A percentile compares a stretch with the other conserved stretches of the same genome.
Evolutionary conservation across 2,888 invertebrate species (phyloP).

Genomic region (Itoplectis maculator): DNA sequence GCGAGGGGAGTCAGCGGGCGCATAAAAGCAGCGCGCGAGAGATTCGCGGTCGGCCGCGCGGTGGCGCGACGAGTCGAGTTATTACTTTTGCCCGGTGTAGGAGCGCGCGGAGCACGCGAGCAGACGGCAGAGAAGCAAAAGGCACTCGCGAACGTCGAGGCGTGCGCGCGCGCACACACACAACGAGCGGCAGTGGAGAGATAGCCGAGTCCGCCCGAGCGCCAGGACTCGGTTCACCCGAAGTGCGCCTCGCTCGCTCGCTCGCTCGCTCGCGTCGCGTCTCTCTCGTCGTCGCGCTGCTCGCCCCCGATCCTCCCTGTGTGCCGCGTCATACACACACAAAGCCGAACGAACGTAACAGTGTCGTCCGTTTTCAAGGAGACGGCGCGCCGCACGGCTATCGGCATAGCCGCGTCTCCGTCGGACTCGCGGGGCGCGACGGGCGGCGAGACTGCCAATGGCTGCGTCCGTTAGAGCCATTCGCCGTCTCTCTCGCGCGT

Average conservation of each 20-base stretch:
- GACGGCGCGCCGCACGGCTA: not conserved
- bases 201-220: slow-evolving; percentile 58
- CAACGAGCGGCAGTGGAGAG: slow-evolving; percentile 59
- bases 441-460: slow-evolving; percentile 12
- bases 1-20: slow-evolving; percentile 71
- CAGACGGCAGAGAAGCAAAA: slow-evolving; percentile 43
- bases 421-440: not conserved
- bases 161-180: not conserved
- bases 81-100: slow-evolving; percentile 18
- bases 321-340: not conserved
- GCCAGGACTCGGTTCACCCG: slow-evolving; percentile 60
- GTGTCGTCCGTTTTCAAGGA: slow-evolving; percentile 30
- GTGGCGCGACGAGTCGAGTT: slow-evolving; percentile 78
- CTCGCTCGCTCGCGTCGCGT: slow-evolving; percentile 12
- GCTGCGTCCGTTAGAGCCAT: slow-evolving; percentile 21
- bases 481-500: slow-evolving; percentile 52
- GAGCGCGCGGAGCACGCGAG: slow-evolving; percentile 6
- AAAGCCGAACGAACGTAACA: slow-evolving; percentile 18
- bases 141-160: slow-evolving; percentile 27
- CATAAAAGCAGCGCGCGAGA: slow-evolving; percentile 67
- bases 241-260: slow-evolving; percentile 59
- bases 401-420: slow-evolving; percentile 5
- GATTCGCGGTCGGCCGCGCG: slow-evolving; percentile 79
- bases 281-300: slow-evolving; percentile 27
- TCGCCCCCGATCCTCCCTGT: slow-evolving; percentile 64